Percentiles rank a stretch among this genome's conserved stretches.
These are phyloP conservation scores for Oikopleura dioica DNA, from an alignment of 23 tunicate species.

Conservation along the genomic window DNA sequence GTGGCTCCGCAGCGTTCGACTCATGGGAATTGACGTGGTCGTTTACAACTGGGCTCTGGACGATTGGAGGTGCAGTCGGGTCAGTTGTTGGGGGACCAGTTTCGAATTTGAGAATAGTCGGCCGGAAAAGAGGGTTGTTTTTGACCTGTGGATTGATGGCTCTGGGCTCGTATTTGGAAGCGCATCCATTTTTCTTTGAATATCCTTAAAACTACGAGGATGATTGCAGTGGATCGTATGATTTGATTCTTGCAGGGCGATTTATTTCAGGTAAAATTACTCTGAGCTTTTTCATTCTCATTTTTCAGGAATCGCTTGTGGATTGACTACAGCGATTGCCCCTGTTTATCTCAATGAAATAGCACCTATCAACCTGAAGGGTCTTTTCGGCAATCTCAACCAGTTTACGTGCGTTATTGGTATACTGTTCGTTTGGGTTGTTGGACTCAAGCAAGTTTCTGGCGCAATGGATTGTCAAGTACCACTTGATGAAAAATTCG, in stretches of 20 bases:
- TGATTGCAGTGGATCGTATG: too few relatives aligned
- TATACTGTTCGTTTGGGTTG: constrained; percentile 59
- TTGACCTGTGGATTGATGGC: neutral
- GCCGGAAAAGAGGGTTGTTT: neutral
- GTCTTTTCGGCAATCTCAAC: constrained; percentile 59
- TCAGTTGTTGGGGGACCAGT: neutral
- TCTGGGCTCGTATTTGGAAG: neutral
- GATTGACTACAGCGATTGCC: constrained; percentile 61
- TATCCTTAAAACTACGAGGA: neutral
- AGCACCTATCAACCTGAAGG: constrained; percentile 57
- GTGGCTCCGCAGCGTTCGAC: neutral
- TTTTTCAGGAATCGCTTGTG: constrained; percentile 62
- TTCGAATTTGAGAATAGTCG: neutral
- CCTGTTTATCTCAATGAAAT: constrained; percentile 91
- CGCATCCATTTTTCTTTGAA: neutral
- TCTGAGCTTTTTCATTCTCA: too few relatives aligned
- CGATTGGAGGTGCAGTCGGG: neutral
- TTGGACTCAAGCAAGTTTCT: constrained; percentile 24
- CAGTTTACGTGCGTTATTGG: constrained; percentile 77
- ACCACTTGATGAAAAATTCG: too few relatives aligned
- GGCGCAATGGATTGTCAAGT: constrained; percentile 24
- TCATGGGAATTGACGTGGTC: neutral
- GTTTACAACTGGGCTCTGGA: neutral
- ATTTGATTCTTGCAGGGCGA: constrained; percentile 8
- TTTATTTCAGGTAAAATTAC: too few relatives aligned